These are phyloP conservation scores for Malacosoma neustria DNA, from an alignment of 2,888 invertebrate genomes.

Conservation along the genomic window DNA sequence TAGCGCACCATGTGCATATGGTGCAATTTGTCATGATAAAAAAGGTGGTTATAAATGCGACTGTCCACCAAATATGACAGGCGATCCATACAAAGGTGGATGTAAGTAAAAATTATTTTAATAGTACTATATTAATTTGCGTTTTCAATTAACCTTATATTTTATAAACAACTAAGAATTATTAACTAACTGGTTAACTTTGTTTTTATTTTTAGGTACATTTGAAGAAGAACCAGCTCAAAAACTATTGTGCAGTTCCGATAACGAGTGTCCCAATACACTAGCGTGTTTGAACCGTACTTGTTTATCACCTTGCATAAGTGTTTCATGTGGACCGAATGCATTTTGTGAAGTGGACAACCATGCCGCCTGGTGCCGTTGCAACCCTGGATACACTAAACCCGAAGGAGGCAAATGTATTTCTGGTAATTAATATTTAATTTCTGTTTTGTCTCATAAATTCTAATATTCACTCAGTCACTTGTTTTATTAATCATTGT, in stretches of 20 bases:
- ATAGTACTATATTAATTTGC: no score
- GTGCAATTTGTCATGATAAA: conserved; percentile 91
- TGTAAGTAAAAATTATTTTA: conserved; percentile 80
- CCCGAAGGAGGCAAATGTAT: conserved; percentile 87
- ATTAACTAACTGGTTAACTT: conserved; percentile 1
- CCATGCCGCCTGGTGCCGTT: conserved; percentile 92
- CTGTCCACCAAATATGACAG: conserved; percentile 87
- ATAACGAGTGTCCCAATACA: conserved; percentile 87
- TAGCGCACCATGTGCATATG: conserved; percentile 88
- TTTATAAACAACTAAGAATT: no score
- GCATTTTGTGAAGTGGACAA: conserved; percentile 91
- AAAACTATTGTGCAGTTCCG: conserved; percentile 80
- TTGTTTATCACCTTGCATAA: conserved; percentile 87
- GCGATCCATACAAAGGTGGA: conserved; percentile 89
- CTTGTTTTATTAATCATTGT: not conserved
- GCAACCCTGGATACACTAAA: conserved; percentile 87
- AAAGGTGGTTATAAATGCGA: conserved; percentile 90
- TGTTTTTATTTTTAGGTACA: conserved; percentile 28
- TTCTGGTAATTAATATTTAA: conserved; percentile 75
- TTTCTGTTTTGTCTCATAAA: not conserved
- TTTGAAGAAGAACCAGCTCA: conserved; percentile 59
- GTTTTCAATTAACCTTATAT: no score
- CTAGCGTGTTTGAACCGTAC: conserved; percentile 85
- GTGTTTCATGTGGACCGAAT: conserved; percentile 86
- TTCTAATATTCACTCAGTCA: no score